A percentile compares a stretch with the other conserved stretches of the same genome.
Conservation (phyloP, 2,888 invertebrate genomes). For the Stenodera caucasica region DNA sequence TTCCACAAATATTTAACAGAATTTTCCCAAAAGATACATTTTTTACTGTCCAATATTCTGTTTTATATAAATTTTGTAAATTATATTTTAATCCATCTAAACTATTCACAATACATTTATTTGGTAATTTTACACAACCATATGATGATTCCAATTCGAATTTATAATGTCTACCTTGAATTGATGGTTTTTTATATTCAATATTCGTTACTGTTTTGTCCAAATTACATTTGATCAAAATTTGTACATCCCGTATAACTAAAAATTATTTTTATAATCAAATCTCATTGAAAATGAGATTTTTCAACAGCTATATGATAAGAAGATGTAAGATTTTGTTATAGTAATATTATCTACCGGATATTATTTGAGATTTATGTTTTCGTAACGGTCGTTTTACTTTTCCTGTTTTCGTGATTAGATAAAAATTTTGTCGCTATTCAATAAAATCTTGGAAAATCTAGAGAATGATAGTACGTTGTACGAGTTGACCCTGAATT, state of each 20-base stretch:
- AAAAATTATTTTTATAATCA: constrained; percentile 21
- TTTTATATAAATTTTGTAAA: constrained; percentile 20
- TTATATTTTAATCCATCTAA: constrained; percentile 26
- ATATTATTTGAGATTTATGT: no score
- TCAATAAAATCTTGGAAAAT: no score
- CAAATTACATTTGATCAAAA: constrained; percentile 39
- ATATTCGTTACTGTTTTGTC: constrained; percentile 27
- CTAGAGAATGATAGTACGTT: no score
- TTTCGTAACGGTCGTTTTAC: no score
- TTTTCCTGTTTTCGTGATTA: no score
- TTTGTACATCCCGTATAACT: constrained; percentile 29
- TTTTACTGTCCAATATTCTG: constrained; percentile 23
- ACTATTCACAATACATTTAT: constrained; percentile 21
- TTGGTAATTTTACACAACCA: constrained; percentile 39
- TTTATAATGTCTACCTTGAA: constrained; percentile 31
- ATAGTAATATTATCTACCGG: no score
- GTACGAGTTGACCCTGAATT: no score
- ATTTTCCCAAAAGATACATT: constrained; percentile 22
- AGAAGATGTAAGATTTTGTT: no score
- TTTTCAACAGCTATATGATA: no score
- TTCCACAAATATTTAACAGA: constrained; percentile 38
- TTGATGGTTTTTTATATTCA: constrained; percentile 23
- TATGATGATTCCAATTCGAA: constrained; percentile 39
- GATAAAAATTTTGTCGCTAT: no score
- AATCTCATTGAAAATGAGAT: no score